Evolutionary conservation across 2,888 invertebrate species (phyloP), one percentile per base, ranked within the genome.

Genomic region (Julus scandinavius): DNA sequence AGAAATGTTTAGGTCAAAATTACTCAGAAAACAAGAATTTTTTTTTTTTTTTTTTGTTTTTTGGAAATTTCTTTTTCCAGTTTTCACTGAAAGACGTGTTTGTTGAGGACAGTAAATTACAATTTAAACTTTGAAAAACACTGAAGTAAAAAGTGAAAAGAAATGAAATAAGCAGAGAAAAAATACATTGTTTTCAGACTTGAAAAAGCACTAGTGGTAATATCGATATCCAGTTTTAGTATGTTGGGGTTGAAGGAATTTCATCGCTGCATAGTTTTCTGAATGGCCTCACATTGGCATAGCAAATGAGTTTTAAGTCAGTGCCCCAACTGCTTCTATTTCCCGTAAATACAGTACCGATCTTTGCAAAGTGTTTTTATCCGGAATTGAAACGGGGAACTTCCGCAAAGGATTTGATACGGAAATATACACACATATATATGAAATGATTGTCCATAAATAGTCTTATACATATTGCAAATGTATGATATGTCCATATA

Each of bases 241-340:
- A 63, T 4, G 6, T n/a, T 63, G 6, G 63, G 20, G 20, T 15
- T 63, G 63, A 63, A 63, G 63, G 63, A 63, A 63, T 63, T 63
- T 63, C 63, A 63, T 63, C n/a, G 63, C 63, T 63, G 20, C 20
- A 63, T 63, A 63, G 63, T 63, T 63, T 20, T 4, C 63, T 20
- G 20, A 63, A 63, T 63, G 63, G 63, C 63, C 63, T 63, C 63
- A 20, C 63, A 20, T 20, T 20, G 63, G 63, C 63, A 63, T 63
- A 20, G 63, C 63, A 63, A 63, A 63, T 63, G 63, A 63, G 63
- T 63, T 63, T 63, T 63, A 63, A 63, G 63, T 63, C 63, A 63
- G 63, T 63, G 63, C 63, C 20, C 20, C 63, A 63, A 63, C n/a
- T 63, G 63, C 63, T 63, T 63, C 63, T 20, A 6, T 63, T 20